Evolutionary conservation across 2,797 vertebrate genomes (phyloP), one percentile per base, ranked within the genome.

Genomic region (Miichthys miiuy): DNA sequence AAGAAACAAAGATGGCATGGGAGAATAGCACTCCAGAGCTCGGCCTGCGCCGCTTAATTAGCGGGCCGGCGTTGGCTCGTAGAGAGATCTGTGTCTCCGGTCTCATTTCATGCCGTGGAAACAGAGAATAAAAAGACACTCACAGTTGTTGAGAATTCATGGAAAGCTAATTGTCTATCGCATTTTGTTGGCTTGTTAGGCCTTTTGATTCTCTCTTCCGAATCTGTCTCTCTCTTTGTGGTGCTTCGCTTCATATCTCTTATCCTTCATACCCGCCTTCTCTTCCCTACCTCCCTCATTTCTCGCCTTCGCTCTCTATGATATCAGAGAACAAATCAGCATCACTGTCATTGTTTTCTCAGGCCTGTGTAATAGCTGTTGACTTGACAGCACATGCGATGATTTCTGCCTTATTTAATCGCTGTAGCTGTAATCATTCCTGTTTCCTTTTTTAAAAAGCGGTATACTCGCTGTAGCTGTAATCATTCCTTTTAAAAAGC

Each of bases 351-450:
- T 65, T 70, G 61, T 79, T 80, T 81, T 38, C 81, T 77, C 74
- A 13, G 71, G 51, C 54, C 63, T 64, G 4, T 83, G 82, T 85
- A 87, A 86, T 84, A 72, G 77, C 88, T 91, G 80, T 87, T 88
- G 89, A 89, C 79, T 88, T 83, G 89, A 89, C 82, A 83, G 84
- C 67, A 79, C 70, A 63, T 83, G 79, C 81, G 76, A 87, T 84
- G 77, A 88, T 90, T 82, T 83, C 67, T 86, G 83, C 75, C 67
- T 81, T 82, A 84, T 87, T 90, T 91, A 87, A 90, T 79, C 69
- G 83, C 84, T 62, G 77, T 30, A 68, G 76, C 85, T 84, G 71
- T 82, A 82, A 89, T 91, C 87, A 82, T 88, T 77, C 78, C 61
- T 62, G n/a, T 67, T 55, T 55, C 47, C 73, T 71, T 82, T 75